Evolutionary conservation across 2,113 vertebrate genomes (phyloP), one percentile per base, ranked within the genome.

Genomic region (Odocoileus virginianus): DNA sequence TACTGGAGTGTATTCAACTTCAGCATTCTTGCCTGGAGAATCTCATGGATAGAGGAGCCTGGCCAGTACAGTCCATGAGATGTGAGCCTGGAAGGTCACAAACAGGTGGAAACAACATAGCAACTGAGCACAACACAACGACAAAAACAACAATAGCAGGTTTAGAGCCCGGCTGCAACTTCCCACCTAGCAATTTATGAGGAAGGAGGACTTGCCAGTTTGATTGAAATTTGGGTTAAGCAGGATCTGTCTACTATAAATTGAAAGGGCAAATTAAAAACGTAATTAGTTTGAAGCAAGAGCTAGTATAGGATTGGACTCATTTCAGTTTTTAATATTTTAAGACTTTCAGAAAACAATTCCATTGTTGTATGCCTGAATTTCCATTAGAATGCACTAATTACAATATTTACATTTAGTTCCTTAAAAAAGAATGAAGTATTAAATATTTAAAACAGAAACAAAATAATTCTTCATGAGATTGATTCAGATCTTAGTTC

Each of bases 301-400:
- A 16, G 9, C 30, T 28, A 45, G 28, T 67, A 2, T 21, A 94
- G 6, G n/a, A 50, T 71, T 89, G 12, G n/a, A 45, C 10, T 95
- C 17, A 54, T 28, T 79, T 97, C 85, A 83, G 85, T 88, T 97
- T 79, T 90, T 79, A 54, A 50, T 55, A 97, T 92, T 58, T 97
- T 90, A 61, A 76, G 81, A 87, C 30, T 82, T 93, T 86, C 25
- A 47, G 81, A 93, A 91, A 95, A 87, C 13, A 96, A 97, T 61
- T 30, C 61, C 17, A 52, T 50, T 36, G 17, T 55, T 78, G 5
- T 84, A 16, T 12, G 45, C 78, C 78, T 78, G 43, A 16, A 19
- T 94, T 94, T 50, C 2, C 83, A 13, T 55, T 92, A 52, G 50
- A 95, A 36, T 64, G 25, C 3, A 83, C 14, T 50, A 43, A 83